Evolutionary conservation across 2,113 vertebrate species (phyloP), one percentile per base, ranked within the genome.

Genomic region (Choloepus hoffmanni): DNA sequence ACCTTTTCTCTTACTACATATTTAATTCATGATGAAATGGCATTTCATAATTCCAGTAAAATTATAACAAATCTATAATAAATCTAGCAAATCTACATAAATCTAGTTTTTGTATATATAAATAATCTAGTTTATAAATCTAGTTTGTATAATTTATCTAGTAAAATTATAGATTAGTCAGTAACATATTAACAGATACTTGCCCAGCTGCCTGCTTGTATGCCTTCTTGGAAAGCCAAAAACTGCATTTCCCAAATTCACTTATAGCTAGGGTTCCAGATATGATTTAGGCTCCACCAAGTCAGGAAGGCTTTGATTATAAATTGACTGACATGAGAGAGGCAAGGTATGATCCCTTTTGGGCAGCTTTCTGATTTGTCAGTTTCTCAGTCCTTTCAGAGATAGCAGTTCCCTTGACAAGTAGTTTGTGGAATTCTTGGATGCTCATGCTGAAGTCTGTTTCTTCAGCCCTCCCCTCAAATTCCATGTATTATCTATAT

Each of bases 191-290:
- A 78, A 77, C 62, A 92, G 58, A 88, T 30, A 89, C 23, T 30
- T 63, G 7, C 23, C 58, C 14, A 43, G 8, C 33, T 86, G 5
- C 36, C 30, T 84, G 58, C 76, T 83, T 65, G 28, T 45, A 26
- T 74, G 6, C 16, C 91, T 90, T 90, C 36, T 62, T 92, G 21
- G 87, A 63, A 62, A 95, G 16, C 43, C 67, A 83, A 73, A 89
- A 50, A n/a, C 26, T 43, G 3, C 15, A 67, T 78, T 96, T 89
- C 43, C 70, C 7, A 85, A 18, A 85, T 55, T 82, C 72, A 85
- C 11, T n/a, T 83, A 26, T 67, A 60, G 12, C 16, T 72, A 70
- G 33, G 36, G n/a, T 62, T 36, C n/a, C n/a, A 62, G 40, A 62
- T 62, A 70, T 40, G 33, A 95, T 72, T 81, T 93, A 72, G 53